A percentile compares a stretch with the other conserved stretches of the same genome.
Evolutionary conservation across 2,113 vertebrate species (phyloP).

Genomic region (Hippoglossus stenolepis): DNA sequence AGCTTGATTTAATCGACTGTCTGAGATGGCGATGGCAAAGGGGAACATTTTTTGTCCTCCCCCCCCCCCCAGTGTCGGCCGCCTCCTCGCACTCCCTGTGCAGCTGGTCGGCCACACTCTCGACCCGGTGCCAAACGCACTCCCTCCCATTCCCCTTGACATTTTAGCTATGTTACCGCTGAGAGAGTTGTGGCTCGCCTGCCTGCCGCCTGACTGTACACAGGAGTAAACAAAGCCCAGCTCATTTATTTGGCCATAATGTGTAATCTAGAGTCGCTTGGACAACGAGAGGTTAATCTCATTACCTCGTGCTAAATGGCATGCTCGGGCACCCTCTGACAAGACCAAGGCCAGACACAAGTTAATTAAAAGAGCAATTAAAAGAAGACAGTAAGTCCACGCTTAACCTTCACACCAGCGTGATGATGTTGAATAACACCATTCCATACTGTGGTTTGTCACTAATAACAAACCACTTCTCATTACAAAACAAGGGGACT

Average conservation of each 20-base stretch:
- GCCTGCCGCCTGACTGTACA: constrained; percentile 56
- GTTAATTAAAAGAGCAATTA: constrained; percentile 81
- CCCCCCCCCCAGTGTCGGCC: constrained; percentile 23
- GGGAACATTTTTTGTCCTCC: constrained; percentile 55
- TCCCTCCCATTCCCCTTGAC: constrained; percentile 66
- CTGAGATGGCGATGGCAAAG: constrained; percentile 30
- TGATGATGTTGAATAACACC: constrained; percentile 24
- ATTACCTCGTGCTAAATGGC: constrained; percentile 75
- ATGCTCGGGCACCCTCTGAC: constrained; percentile 67
- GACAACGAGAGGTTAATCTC: constrained; percentile 75
- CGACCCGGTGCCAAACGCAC: constrained; percentile 63
- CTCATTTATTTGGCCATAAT: constrained; percentile 63
- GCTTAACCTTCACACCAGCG: constrained; percentile 28
- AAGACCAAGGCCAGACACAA: constrained; percentile 62
- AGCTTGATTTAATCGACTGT: constrained; percentile 58
- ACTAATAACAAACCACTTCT: constrained; percentile 50
- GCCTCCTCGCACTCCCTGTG: constrained; percentile 33
- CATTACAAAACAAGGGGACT: constrained; percentile 25
- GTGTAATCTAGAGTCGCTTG: constrained; percentile 72
- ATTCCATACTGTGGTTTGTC: constrained; percentile 37
- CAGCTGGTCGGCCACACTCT: constrained; percentile 70
- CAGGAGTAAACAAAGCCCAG: constrained; percentile 68
- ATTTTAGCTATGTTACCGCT: constrained; percentile 73
- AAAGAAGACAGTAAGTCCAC: constrained; percentile 68
- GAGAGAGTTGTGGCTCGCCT: constrained; percentile 68